phyloP scores from a whole-genome alignment of 2,113 vertebrate genomes.

The Pholis gunnellus region DNA sequence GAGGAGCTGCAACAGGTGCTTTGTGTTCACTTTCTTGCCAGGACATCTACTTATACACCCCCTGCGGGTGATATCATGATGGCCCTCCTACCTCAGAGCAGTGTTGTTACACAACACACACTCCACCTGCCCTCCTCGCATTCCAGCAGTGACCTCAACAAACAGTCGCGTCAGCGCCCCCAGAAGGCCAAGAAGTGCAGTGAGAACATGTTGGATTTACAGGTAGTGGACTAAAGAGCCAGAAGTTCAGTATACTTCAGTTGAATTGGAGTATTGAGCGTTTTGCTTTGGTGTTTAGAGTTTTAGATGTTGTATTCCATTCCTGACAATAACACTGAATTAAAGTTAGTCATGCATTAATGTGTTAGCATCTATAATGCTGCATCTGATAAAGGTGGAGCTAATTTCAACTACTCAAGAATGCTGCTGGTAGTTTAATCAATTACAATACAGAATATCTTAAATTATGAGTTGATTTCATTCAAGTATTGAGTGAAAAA shows the following conservation, averaged over 20 bases:
- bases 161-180: constrained; percentile 1
- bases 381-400: background rate
- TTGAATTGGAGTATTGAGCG: background rate
- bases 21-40: constrained; percentile 60
- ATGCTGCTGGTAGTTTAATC: background rate
- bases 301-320: too few species aligned
- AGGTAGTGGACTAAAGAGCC: background rate
- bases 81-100: constrained; percentile 47
- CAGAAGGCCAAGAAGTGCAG: constrained; percentile 21
- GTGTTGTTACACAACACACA: constrained; percentile 50
- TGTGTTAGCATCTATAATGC: background rate
- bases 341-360: background rate
- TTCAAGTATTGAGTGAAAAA: background rate
- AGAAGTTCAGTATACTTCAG: background rate
- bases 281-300: background rate
- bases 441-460: background rate
- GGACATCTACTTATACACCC: constrained; percentile 74
- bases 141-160: constrained; percentile 42
- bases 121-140: constrained; percentile 54
- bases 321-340: too few species aligned
- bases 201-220: background rate
- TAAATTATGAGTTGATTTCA: background rate
- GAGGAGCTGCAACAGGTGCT: constrained; percentile 78
- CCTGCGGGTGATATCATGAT: background rate
- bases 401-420: background rate